A percentile compares a stretch with the other conserved stretches of the same genome.
These are phyloP conservation scores for Hypomesus transpacificus DNA, from an alignment of 2,113 vertebrate species.

Conservation along the genomic window DNA sequence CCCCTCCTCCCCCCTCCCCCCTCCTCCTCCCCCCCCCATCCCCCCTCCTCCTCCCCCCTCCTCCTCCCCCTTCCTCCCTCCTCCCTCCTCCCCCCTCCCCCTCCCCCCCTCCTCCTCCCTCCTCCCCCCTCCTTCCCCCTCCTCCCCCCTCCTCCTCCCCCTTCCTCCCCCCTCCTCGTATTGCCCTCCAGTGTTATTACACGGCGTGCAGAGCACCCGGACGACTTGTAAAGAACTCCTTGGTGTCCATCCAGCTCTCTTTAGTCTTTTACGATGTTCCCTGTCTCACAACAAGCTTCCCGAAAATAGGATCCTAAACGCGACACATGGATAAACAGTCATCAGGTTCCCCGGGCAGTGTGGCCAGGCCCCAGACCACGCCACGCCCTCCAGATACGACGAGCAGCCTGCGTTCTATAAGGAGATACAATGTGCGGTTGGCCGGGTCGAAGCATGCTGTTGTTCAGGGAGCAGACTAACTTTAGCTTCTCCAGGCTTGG, in stretches of 20 bases:
- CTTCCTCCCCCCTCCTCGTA: no score
- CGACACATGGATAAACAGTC: constrained; percentile 34
- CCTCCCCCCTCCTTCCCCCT: no score
- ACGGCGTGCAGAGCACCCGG: no score
- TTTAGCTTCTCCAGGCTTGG: constrained; percentile 37
- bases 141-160: no score
- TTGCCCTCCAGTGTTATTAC: no score
- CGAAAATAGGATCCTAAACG: constrained; percentile 33
- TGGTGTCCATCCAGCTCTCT: no score
- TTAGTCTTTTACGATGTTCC: neutral
- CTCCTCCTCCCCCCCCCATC: neutral
- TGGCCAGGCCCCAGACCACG: constrained; percentile 40
- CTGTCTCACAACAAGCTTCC: constrained; percentile 9
- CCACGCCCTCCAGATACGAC: constrained; percentile 29
- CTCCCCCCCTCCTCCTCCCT: no score
- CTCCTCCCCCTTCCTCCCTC: no score
- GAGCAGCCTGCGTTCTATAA: constrained; percentile 45
- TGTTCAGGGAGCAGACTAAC: constrained; percentile 48
- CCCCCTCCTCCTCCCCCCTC: no score
- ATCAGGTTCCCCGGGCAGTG: constrained; percentile 32
- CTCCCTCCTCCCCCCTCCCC: no score
- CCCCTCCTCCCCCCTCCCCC: neutral
- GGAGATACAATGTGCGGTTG: constrained; percentile 62
- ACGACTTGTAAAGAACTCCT: no score
- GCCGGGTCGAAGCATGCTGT: constrained; percentile 40